A percentile compares a stretch with the other conserved stretches of the same genome.
Conservation (phyloP, 35 echinoderm and acorn worm species). For the Apostichopus californicus region DNA sequence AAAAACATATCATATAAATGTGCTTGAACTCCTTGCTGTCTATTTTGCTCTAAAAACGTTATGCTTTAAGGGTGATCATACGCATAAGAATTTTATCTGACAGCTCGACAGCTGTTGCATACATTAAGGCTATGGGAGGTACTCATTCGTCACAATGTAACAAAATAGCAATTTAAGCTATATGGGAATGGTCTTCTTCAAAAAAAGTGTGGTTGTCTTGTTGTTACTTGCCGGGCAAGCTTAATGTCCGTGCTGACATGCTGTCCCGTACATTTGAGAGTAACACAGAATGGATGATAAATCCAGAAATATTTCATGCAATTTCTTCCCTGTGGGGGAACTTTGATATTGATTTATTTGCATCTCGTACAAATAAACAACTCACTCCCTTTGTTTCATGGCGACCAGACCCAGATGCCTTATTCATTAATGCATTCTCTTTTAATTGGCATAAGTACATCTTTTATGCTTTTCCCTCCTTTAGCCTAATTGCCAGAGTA, state of each 20-base stretch:
- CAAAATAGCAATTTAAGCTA: no score
- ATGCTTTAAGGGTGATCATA: no score
- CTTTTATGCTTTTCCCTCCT: slow-evolving; percentile 79
- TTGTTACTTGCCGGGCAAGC: slow-evolving; percentile 63
- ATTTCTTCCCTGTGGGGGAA: background rate
- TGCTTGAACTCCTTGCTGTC: no score
- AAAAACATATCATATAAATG: no score
- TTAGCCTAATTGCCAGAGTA: slow-evolving; percentile 60
- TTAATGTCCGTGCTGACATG: no score
- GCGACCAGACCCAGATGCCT: slow-evolving; percentile 73
- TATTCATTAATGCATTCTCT: slow-evolving; percentile 70
- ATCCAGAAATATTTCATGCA: no score
- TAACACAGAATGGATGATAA: no score
- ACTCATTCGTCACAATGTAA: slow-evolving; percentile 57
- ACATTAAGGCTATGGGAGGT: slow-evolving; percentile 30
- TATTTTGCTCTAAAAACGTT: no score
- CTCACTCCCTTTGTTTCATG: slow-evolving; percentile 66
- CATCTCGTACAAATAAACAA: no score
- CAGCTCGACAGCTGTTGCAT: no score
- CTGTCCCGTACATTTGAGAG: no score
- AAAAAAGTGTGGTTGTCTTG: slow-evolving; percentile 74
- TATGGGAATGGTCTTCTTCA: slow-evolving; percentile 68
- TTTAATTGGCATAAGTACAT: slow-evolving; percentile 57
- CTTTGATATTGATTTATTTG: background rate
- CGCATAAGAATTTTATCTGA: no score